Conservation (phyloP, 1,140 invertebrate species). For the Hormaphis cornu region DNA sequence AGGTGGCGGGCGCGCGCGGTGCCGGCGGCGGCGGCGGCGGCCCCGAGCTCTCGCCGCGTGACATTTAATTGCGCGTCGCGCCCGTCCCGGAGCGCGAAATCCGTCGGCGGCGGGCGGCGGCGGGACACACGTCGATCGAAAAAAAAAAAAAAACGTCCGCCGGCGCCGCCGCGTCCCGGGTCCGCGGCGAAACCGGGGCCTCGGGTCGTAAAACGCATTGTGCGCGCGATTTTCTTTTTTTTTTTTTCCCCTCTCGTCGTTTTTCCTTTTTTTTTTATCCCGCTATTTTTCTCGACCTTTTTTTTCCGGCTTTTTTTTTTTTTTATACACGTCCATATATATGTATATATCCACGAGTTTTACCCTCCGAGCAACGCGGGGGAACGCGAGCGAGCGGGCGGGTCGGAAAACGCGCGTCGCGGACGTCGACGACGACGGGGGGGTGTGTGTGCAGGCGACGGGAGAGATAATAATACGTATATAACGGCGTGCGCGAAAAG, state of each 20-base stretch:
- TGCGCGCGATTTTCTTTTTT: not conserved
- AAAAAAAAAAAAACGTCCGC: conserved; percentile 15
- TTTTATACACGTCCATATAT: too few relatives aligned
- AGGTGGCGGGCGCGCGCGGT: not conserved
- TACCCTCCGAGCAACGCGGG: too few relatives aligned
- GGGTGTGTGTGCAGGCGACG: too few relatives aligned
- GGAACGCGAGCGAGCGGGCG: not conserved
- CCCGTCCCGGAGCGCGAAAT: conserved; percentile 9
- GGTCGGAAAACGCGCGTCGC: not conserved
- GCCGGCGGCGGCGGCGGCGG: not conserved
- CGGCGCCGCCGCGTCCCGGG: not conserved
- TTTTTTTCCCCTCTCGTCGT: not conserved
- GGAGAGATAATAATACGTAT: too few relatives aligned
- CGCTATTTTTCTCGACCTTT: not conserved
- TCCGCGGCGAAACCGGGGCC: not conserved
- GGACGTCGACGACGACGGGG: not conserved
- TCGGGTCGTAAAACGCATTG: conserved; percentile 20
- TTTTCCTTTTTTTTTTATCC: not conserved
- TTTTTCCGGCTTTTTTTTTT: not conserved
- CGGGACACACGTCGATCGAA: conserved; percentile 26
- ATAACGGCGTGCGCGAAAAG: too few relatives aligned
- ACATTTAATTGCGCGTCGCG: conserved; percentile 27
- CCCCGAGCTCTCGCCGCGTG: not conserved
- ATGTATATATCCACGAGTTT: too few relatives aligned
- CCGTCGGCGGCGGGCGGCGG: not conserved